phyloP scores from a whole-genome alignment of 2,797 vertebrate species.

The Rallus crepitans region DNA sequence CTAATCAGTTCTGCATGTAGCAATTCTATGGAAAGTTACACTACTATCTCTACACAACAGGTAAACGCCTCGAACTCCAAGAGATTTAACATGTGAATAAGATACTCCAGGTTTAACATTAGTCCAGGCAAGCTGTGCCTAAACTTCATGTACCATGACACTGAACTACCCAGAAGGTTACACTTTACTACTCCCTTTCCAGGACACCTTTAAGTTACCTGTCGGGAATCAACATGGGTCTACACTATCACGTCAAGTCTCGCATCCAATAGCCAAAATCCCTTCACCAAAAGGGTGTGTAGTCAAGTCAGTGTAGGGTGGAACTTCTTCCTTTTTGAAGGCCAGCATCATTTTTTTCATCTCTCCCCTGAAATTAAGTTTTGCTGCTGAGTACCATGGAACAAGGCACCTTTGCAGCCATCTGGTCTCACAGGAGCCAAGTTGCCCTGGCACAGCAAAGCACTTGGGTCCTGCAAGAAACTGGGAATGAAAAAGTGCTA shows the following conservation, averaged over 20 bases:
- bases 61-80: neutral
- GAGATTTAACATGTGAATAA: neutral
- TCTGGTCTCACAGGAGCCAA: neutral
- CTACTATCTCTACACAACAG: neutral
- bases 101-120: neutral
- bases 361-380: neutral
- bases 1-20: neutral
- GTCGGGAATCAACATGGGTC: accelerated
- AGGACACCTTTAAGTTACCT: neutral
- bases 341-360: neutral
- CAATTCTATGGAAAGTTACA: neutral
- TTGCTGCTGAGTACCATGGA: neutral
- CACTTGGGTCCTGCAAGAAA: neutral
- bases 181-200: neutral
- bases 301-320: neutral
- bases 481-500: neutral
- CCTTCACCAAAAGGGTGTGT: neutral
- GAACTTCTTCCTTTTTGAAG: neutral
- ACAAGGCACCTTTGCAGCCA: neutral
- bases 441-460: neutral
- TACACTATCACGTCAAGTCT: accelerated
- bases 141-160: neutral
- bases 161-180: neutral
- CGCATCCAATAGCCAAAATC: neutral
- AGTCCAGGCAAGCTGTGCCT: neutral